phyloP scores from a whole-genome alignment of 1,140 invertebrate genomes.

The Lethocerus indicus region DNA sequence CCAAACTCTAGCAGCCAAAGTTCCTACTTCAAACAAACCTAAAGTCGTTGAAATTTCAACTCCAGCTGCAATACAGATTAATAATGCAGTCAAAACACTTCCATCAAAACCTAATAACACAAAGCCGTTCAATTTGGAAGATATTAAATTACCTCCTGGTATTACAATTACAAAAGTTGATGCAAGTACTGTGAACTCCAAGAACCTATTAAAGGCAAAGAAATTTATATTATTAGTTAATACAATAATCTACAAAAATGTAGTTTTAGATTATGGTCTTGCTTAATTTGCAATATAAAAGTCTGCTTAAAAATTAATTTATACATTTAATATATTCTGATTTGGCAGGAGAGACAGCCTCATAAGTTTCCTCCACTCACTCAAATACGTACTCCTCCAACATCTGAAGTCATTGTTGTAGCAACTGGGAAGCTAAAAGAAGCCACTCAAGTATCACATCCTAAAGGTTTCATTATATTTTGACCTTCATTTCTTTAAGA shows the following conservation, averaged over 20 bases:
- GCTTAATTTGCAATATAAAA: too few relatives aligned
- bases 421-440: constrained; percentile 42
- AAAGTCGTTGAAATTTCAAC: constrained; percentile 15
- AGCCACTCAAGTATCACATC: constrained; percentile 26
- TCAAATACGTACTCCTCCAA: constrained; percentile 21
- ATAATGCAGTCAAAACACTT: constrained; percentile 19
- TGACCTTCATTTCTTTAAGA: background rate
- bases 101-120: constrained; percentile 13
- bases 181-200: constrained; percentile 26
- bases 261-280: too few relatives aligned
- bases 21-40: background rate
- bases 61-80: constrained; percentile 21
- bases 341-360: constrained; percentile 11
- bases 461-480: background rate
- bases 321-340: background rate
- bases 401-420: constrained; percentile 43
- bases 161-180: constrained; percentile 71
- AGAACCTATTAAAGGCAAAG: too few relatives aligned
- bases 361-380: constrained; percentile 16
- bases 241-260: too few relatives aligned
- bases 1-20: background rate
- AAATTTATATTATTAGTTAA: too few relatives aligned
- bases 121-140: constrained; percentile 31
- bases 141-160: constrained; percentile 55
- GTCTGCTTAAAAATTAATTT: background rate